These are phyloP conservation scores for Lamellibrachia luymesi DNA, from an alignment of 1,140 invertebrate species.

Conservation along the genomic window DNA sequence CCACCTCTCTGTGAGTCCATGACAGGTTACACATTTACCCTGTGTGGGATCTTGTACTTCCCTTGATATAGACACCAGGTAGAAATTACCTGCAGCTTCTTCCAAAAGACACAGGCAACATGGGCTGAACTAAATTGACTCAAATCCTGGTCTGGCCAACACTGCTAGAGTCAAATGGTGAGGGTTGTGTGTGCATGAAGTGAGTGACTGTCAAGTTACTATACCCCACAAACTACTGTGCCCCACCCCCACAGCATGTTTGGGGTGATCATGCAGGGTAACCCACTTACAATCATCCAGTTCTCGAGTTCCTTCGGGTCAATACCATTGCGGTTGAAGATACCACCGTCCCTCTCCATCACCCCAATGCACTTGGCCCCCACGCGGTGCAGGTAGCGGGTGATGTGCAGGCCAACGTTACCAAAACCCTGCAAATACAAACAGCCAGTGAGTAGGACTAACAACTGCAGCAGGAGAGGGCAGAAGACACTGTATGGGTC, in stretches of 20 bases:
- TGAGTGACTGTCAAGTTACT: no score
- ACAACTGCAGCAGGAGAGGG: background rate
- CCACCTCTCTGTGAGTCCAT: no score
- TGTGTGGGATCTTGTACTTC: no score
- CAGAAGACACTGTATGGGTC: background rate
- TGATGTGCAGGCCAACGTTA: conserved; percentile 97
- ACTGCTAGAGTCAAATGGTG: no score
- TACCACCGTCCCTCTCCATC: conserved; percentile 89
- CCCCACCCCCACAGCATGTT: background rate
- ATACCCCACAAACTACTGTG: no score
- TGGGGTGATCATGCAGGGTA: background rate
- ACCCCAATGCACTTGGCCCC: conserved; percentile 93
- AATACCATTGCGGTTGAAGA: conserved; percentile 91
- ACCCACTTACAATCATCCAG: conserved; percentile 60
- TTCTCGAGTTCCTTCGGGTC: conserved; percentile 80
- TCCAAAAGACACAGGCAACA: no score
- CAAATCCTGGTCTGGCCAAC: no score
- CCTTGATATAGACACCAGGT: no score
- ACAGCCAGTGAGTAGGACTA: background rate
- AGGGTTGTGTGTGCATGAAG: no score
- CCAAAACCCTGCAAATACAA: conserved; percentile 77
- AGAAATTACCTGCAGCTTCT: no score
- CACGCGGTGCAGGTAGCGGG: conserved; percentile 91
- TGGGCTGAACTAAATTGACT: no score
- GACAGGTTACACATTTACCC: no score